phyloP scores from a whole-genome alignment of 2,888 invertebrate species.

The Cinara cedri region DNA sequence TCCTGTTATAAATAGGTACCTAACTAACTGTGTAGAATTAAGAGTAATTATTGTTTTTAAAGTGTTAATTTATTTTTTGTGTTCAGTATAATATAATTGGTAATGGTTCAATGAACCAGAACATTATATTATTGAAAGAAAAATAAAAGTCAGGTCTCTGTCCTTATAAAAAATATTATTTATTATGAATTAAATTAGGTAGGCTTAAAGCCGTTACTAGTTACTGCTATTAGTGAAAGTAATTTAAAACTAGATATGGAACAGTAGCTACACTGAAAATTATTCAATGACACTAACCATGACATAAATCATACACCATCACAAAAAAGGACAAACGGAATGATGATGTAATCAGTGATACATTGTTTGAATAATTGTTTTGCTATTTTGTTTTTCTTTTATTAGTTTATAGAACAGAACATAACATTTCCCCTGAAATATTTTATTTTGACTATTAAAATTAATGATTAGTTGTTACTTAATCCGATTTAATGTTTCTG shows the following conservation, averaged over 20 bases:
- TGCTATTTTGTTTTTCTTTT: background rate
- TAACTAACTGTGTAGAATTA: background rate
- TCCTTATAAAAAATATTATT: slow-evolving; percentile 27
- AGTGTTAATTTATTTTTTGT: no score
- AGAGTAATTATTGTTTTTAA: background rate
- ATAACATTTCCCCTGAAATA: slow-evolving; percentile 2
- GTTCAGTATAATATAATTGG: background rate
- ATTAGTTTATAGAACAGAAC: background rate
- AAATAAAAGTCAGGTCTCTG: slow-evolving; percentile 11
- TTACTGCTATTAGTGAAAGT: slow-evolving; percentile 41
- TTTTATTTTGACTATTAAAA: background rate
- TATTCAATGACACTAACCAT: slow-evolving; percentile 53
- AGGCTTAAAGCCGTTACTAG: slow-evolving; percentile 32
- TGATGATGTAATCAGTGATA: slow-evolving; percentile 29
- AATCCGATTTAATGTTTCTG: background rate
- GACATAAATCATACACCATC: slow-evolving; percentile 49
- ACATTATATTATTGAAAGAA: slow-evolving; percentile 29
- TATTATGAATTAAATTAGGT: slow-evolving; percentile 42
- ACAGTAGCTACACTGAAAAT: slow-evolving; percentile 49
- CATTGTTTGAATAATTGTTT: slow-evolving; percentile 36
- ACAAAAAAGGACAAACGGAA: slow-evolving; percentile 32
- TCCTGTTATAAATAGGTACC: no score
- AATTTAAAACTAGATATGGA: slow-evolving; percentile 55
- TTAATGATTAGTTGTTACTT: background rate
- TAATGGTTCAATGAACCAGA: slow-evolving; percentile 28